A percentile compares a stretch with the other conserved stretches of the same genome.
These are phyloP conservation scores for Ophion slaviceki DNA, from an alignment of 2,888 invertebrate genomes.

Conservation along the genomic window DNA sequence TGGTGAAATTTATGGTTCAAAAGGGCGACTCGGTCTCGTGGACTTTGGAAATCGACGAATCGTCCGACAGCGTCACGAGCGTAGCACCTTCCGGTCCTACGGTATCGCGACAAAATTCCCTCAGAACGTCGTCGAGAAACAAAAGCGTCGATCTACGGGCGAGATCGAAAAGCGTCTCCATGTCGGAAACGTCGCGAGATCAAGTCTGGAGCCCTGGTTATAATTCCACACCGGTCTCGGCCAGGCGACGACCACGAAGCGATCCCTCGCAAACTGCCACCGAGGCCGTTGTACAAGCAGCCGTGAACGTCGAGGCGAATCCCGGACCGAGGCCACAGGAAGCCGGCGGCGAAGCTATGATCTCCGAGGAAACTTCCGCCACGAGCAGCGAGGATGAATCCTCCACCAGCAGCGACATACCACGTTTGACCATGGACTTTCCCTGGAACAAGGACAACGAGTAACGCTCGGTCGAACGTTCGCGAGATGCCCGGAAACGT, in stretches of 20 bases:
- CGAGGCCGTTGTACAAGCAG: conserved; percentile 81
- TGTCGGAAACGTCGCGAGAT: conserved; percentile 71
- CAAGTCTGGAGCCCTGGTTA: conserved; percentile 76
- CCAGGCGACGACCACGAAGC: conserved; percentile 75
- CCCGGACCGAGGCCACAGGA: conserved; percentile 87
- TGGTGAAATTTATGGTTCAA: conserved; percentile 93
- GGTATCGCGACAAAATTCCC: conserved; percentile 78
- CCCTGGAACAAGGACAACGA: conserved; percentile 72
- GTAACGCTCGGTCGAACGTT: conserved; percentile 52
- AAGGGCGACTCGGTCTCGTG: conserved; percentile 94
- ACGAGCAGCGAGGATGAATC: conserved; percentile 82
- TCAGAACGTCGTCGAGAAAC: conserved; percentile 74
- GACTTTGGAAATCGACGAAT: conserved; percentile 90
- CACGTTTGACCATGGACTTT: conserved; percentile 75
- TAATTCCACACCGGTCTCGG: conserved; percentile 77
- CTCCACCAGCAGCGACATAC: conserved; percentile 81
- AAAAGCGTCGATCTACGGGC: conserved; percentile 75
- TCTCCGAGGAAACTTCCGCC: conserved; percentile 85
- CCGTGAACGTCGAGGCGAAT: conserved; percentile 83
- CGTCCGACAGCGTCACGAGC: conserved; percentile 65
- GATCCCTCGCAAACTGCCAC: conserved; percentile 82
- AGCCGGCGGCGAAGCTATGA: conserved; percentile 89
- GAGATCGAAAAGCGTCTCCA: conserved; percentile 80
- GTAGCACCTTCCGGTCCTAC: conserved; percentile 65
- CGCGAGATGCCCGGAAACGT: conserved; percentile 8